These are phyloP conservation scores for Rhingia campestris DNA, from an alignment of 2,888 invertebrate genomes.

Conservation along the genomic window DNA sequence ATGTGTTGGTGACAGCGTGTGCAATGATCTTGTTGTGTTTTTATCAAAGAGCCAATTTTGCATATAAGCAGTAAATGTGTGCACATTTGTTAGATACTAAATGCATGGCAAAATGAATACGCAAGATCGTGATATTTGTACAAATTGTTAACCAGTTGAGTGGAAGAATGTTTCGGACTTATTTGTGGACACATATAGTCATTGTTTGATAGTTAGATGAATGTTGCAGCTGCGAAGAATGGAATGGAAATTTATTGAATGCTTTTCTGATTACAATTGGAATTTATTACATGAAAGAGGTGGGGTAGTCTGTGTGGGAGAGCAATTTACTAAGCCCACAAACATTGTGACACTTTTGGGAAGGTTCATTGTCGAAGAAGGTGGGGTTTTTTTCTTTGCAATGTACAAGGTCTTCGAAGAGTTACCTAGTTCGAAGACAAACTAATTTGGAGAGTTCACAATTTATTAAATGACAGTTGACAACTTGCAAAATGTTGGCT, in stretches of 20 bases:
- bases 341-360: conserved; percentile 7
- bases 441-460: too few relatives aligned
- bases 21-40: conserved; percentile 28
- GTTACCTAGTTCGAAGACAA: too few relatives aligned
- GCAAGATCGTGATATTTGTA: conserved; percentile 73
- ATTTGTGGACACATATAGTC: conserved; percentile 24
- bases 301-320: neutral
- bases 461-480: too few relatives aligned
- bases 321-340: neutral
- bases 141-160: conserved; percentile 46
- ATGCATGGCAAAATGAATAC: conserved; percentile 53
- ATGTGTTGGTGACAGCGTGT: neutral
- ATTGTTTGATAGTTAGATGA: conserved; percentile 53
- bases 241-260: conserved; percentile 52
- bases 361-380: conserved; percentile 1
- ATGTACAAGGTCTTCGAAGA: too few relatives aligned
- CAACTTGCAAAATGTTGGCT: too few relatives aligned
- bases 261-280: conserved; percentile 51
- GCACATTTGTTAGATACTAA: conserved; percentile 59
- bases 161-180: conserved; percentile 34
- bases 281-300: conserved; percentile 50
- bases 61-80: conserved; percentile 47
- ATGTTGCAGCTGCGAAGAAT: conserved; percentile 60
- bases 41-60: conserved; percentile 69
- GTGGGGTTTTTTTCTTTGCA: too few relatives aligned